These are phyloP conservation scores for Mythimna ferrago DNA, from an alignment of 2,888 invertebrate species.

Conservation along the genomic window DNA sequence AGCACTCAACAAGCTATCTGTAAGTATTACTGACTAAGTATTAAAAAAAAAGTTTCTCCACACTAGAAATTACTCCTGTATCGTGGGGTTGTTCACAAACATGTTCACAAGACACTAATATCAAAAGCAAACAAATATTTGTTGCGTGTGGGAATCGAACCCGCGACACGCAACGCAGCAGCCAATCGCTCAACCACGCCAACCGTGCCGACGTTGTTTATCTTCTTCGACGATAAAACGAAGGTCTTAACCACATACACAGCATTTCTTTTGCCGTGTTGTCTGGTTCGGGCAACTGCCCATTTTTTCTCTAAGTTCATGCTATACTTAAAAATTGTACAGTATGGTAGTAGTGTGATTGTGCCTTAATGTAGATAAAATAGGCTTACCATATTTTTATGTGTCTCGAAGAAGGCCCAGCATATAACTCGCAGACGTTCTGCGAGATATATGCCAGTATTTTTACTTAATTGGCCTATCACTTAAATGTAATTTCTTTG, in stretches of 20 bases:
- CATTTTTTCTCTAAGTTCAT: neutral
- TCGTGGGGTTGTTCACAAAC: neutral
- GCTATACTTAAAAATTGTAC: neutral
- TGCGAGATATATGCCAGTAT: neutral
- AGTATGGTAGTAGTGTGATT: too few species aligned
- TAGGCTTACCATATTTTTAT: slow-evolving; percentile 14
- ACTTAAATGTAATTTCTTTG: slow-evolving; percentile 6
- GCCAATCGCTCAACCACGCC: neutral
- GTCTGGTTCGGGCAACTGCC: too few species aligned
- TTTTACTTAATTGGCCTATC: neutral
- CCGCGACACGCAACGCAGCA: neutral
- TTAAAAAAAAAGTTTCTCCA: neutral
- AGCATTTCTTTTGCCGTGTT: neutral
- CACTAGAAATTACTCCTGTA: neutral
- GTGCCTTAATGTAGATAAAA: slow-evolving; percentile 18
- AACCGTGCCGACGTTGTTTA: neutral
- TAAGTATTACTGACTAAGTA: slow-evolving; percentile 61
- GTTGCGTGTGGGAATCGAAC: neutral
- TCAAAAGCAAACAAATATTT: too few species aligned
- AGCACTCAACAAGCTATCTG: slow-evolving; percentile 93
- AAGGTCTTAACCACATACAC: neutral
- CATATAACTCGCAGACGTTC: neutral
- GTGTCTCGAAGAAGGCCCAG: slow-evolving; percentile 32
- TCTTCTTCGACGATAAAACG: neutral
- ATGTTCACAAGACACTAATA: neutral